Percentiles rank a stretch among this genome's conserved stretches.
These are phyloP conservation scores for Vanessa tameamea DNA, from an alignment of 1,140 invertebrate species.

Conservation along the genomic window DNA sequence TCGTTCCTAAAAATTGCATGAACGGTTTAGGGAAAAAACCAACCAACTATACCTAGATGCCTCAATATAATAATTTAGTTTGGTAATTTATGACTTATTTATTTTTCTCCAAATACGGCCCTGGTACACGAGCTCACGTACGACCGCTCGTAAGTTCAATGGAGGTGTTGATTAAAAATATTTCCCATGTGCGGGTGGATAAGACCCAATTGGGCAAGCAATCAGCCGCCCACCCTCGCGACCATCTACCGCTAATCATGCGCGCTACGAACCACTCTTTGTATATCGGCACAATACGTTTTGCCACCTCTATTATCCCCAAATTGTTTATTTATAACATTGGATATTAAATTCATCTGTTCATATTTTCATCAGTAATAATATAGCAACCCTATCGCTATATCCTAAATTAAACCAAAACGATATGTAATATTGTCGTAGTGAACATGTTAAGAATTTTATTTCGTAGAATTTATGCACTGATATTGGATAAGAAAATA, in stretches of 20 bases:
- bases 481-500: too few relatives aligned
- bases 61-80: neutral
- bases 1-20: too few relatives aligned
- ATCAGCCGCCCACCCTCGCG: conserved; percentile 66
- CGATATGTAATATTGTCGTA: too few relatives aligned
- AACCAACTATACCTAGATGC: neutral
- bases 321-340: conserved; percentile 1
- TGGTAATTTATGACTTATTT: conserved; percentile 34
- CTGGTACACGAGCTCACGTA: conserved; percentile 74
- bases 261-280: conserved; percentile 48
- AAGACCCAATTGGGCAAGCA: conserved; percentile 78
- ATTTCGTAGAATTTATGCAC: too few relatives aligned
- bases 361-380: too few relatives aligned
- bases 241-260: conserved; percentile 74
- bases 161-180: conserved; percentile 81
- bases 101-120: conserved; percentile 47
- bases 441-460: too few relatives aligned
- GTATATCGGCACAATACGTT: conserved; percentile 21
- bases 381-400: too few relatives aligned
- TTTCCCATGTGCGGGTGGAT: conserved; percentile 79
- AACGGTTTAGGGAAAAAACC: too few relatives aligned
- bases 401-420: too few relatives aligned
- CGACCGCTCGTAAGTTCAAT: conserved; percentile 81
- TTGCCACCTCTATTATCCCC: conserved; percentile 31
- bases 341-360: too few relatives aligned